Evolutionary conservation across 1,140 invertebrate species (phyloP).

Genomic region (Geopemphigus sp.): DNA sequence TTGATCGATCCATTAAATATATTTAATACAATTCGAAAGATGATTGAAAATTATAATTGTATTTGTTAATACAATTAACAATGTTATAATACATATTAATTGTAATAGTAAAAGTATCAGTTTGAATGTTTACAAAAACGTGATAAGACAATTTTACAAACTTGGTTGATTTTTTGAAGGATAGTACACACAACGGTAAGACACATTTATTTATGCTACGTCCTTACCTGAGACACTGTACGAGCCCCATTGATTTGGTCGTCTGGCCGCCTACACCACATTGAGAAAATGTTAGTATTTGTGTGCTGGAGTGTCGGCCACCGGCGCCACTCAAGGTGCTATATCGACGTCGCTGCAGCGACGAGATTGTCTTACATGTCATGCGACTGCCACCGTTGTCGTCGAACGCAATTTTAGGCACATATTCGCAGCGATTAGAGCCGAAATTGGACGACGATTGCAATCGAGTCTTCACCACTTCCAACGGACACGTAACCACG

Average conservation of each 20-base stretch:
- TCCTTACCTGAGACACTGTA: slow-evolving; percentile 67
- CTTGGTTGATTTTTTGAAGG: too few relatives aligned
- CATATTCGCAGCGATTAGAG: slow-evolving; percentile 53
- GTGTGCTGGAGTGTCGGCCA: slow-evolving; percentile 53
- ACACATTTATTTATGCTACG: neutral
- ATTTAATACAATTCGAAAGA: too few relatives aligned
- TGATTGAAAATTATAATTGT: too few relatives aligned
- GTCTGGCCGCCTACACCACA: slow-evolving; percentile 59
- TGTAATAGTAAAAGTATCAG: too few relatives aligned
- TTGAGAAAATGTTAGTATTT: slow-evolving; percentile 64
- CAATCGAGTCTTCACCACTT: slow-evolving; percentile 96
- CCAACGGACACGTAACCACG: slow-evolving; percentile 94
- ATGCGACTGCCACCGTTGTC: slow-evolving; percentile 57
- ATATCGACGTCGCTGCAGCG: slow-evolving; percentile 58
- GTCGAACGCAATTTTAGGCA: slow-evolving; percentile 57
- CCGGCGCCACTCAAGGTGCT: slow-evolving; percentile 55
- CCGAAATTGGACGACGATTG: slow-evolving; percentile 82
- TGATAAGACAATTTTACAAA: too few relatives aligned
- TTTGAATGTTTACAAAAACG: too few relatives aligned
- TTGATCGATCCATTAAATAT: too few relatives aligned
- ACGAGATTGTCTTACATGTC: slow-evolving; percentile 58
- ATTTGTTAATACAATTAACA: too few relatives aligned
- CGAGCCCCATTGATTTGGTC: slow-evolving; percentile 61
- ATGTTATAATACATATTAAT: too few relatives aligned
- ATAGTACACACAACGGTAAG: too few relatives aligned